Base-by-base conservation (phyloP, 2,888 invertebrate genomes). In the Cybosia mesomella region DNA sequence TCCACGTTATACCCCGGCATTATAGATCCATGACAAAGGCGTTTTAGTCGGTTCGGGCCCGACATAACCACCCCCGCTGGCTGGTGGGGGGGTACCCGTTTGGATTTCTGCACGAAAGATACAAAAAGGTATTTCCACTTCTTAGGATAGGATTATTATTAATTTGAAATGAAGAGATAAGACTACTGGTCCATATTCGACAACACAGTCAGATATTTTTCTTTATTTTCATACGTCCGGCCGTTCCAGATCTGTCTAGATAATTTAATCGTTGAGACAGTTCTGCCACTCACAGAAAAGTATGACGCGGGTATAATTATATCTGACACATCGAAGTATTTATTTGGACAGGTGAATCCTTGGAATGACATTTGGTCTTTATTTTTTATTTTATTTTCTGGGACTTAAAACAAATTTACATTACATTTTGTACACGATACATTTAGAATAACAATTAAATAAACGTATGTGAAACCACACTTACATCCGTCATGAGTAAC, bases 241-340 rank as follows among this genome's bases (percentile, higher is more conserved):
- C 13, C 34, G 49, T 49, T 58, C 55, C 55, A 67, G 67, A 67
- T 62, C 62, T 62, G 58, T 66, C 61, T 57, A 43, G 62, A 67
- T 62, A 62, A 62, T 57, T 62, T 18, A 57, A 54, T 32, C 28
- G 34, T n/a, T 32, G 57, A 13, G 62, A 67, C 60, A 32, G 57
- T 9, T n/a, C 62, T 67, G 67, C 58, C 67, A 63, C 67, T 67
- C 53, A 58, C 32, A n/a, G n/a, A n/a, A n/a, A n/a, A n/a, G 11
- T 36, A n/a, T 62, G 49, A 58, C 49, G n/a, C 9, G 21, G 49
- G 49, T 36, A 65, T 61, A 58, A 58, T 67, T 62, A 58, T 58
- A 62, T 67, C 34, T 57, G 32, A 60, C n/a, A 55, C 28, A 22
- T 60, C 13, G 59, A 36, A 36, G 21, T 57, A 58, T 64, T 65